Base-by-base conservation (phyloP, 2,797 vertebrate genomes). In the Pantherophis vulpinus region DNA sequence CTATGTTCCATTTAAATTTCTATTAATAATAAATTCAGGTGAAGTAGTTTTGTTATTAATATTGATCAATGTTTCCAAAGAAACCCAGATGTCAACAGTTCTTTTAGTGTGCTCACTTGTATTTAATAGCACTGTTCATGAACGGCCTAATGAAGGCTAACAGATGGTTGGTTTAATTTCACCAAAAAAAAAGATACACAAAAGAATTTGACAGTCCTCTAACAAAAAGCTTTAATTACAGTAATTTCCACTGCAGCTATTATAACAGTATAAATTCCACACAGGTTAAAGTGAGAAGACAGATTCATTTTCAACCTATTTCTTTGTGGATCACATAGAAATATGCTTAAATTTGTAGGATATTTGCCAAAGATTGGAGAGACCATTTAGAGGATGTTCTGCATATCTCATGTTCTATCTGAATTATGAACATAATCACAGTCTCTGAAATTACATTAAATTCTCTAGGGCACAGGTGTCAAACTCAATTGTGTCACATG, bases 81-180 rank as follows among this genome's bases (percentile, higher is more conserved):
- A 97, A 98, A 97, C 96, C 95, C 97, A 97, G 97, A 98, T 97
- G 97, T 97, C 97, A 97, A 95, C 93, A 86, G 95, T 97, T 97
- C 96, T 94, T 87, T 95, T 97, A 95, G 91, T 79, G 95, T 87
- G 92, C 96, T 97, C 95, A 93, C 93, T 97, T 97, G 95, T 97
- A 97, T 97, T 98, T 98, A 98, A 98, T 97, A 97, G 96, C 95
- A 93, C 91, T 96, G 96, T 96, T 97, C 97, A 97, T 97, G 96
- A 97, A 96, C 94, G 96, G 94, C 94, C 95, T 98, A 98, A 98
- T 97, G 97, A 98, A 98, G 97, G 96, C 97, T 97, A 98, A 96
- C 98, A 98, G 98, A 98, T 98, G 98, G 98, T 97, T 96, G 97
- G 93, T 97, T 98, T 98, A 98, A 98, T 98, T 96, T 97, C 97